These are phyloP conservation scores for Phengaris alcon DNA, from an alignment of 2,888 invertebrate species.

Conservation along the genomic window DNA sequence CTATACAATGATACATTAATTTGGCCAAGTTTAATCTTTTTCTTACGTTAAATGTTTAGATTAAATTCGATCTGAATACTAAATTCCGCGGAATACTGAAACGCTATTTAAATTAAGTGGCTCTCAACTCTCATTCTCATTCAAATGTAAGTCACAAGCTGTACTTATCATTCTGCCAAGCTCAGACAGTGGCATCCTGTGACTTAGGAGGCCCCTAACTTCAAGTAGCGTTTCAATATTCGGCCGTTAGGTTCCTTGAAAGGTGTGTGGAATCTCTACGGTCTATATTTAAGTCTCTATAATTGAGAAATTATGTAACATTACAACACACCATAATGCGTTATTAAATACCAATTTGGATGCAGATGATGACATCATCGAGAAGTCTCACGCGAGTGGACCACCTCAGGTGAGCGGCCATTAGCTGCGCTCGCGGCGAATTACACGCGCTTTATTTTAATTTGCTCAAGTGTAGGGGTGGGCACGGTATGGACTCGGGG, in stretches of 20 bases:
- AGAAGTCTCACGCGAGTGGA: neutral
- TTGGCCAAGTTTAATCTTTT: no score
- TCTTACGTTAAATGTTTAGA: no score
- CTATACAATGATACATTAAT: no score
- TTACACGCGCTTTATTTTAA: conserved; percentile 38
- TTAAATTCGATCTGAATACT: no score
- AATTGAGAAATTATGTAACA: neutral
- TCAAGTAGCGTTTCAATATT: neutral
- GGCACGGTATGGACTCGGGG: conserved; percentile 17
- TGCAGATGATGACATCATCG: conserved; percentile 13
- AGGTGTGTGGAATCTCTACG: neutral
- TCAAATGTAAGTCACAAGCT: no score
- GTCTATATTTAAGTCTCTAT: neutral
- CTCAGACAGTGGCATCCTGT: no score
- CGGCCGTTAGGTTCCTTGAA: neutral
- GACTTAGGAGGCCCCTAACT: no score
- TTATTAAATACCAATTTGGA: conserved; percentile 4
- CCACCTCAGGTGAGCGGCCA: conserved; percentile 29
- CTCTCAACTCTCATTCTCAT: no score
- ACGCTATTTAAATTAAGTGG: no score
- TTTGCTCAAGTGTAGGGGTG: conserved; percentile 30
- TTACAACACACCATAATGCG: neutral
- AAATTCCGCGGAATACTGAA: no score
- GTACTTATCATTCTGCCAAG: no score
- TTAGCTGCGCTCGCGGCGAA: conserved; percentile 35